These are phyloP conservation scores for Sylvietta virens DNA, from an alignment of 2,113 vertebrate genomes.

Conservation along the genomic window DNA sequence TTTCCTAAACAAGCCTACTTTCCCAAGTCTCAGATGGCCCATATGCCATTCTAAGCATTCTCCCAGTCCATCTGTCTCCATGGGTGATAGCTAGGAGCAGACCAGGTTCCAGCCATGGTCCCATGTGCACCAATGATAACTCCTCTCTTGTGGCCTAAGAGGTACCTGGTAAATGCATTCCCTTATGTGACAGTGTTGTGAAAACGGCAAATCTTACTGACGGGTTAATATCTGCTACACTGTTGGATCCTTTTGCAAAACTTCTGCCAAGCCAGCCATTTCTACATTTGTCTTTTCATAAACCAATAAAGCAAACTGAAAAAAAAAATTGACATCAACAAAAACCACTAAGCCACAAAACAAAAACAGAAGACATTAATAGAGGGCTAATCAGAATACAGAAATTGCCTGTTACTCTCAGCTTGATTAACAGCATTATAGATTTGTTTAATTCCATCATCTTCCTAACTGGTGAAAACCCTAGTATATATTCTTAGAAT, in stretches of 20 bases:
- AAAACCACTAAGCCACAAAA: background rate
- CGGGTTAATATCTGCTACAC: background rate
- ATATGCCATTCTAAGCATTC: background rate
- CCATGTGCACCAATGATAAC: background rate
- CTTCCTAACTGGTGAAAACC: background rate
- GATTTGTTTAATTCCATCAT: background rate
- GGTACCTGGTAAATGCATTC: background rate
- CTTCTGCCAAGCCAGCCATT: background rate
- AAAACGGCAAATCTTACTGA: background rate
- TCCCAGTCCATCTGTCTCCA: background rate
- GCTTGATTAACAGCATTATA: background rate
- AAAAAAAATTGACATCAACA: background rate
- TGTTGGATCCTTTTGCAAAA: background rate
- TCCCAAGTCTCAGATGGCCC: background rate
- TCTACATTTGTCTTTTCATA: background rate
- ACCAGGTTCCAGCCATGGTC: background rate
- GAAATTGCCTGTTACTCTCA: background rate
- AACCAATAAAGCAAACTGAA: background rate
- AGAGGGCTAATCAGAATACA: background rate
- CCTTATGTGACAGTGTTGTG: accelerated
- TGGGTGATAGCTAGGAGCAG: background rate
- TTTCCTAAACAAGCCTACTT: background rate
- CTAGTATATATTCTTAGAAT: background rate
- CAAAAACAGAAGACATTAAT: background rate
- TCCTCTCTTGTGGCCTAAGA: background rate